Evolutionary conservation across 2,888 invertebrate species (phyloP).

Genomic region (Eledona agricola): DNA sequence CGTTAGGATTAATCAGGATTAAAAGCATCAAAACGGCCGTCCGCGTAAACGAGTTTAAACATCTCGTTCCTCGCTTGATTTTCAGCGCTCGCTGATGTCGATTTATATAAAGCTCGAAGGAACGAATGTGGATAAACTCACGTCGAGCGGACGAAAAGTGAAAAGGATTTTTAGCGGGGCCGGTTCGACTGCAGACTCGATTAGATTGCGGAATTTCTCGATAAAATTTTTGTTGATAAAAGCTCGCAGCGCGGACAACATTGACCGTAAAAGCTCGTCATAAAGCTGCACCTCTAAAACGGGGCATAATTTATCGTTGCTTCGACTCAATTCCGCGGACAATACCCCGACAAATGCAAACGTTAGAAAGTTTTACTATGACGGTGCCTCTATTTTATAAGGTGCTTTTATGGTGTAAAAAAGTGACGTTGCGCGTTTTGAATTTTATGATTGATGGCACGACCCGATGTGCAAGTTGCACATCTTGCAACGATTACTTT

Average conservation of each 20-base stretch:
- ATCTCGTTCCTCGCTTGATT: slow-evolving; percentile 10
- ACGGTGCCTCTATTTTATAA: too few species aligned
- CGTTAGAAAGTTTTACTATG: slow-evolving; percentile 6
- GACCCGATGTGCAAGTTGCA: too few species aligned
- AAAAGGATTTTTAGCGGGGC: slow-evolving; percentile 6
- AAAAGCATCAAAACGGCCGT: slow-evolving; percentile 2
- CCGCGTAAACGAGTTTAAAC: slow-evolving; percentile 15
- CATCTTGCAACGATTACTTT: too few species aligned
- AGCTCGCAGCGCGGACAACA: slow-evolving; percentile 5
- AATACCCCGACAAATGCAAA: slow-evolving; percentile 4
- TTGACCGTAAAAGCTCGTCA: slow-evolving; percentile 16
- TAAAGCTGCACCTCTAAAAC: slow-evolving; percentile 17
- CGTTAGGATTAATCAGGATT: slow-evolving; percentile 19
- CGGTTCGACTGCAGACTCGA: neutral
- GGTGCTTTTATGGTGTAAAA: too few species aligned
- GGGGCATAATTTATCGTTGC: slow-evolving; percentile 10
- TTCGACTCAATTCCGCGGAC: slow-evolving; percentile 1
- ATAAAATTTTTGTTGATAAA: slow-evolving; percentile 12
- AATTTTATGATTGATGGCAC: too few species aligned
- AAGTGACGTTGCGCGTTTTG: too few species aligned
- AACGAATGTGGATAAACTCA: slow-evolving; percentile 2
- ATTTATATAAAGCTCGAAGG: too few species aligned
- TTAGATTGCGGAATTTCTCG: slow-evolving; percentile 2
- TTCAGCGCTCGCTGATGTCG: neutral
- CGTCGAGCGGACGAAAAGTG: slow-evolving; percentile 1